Percentiles rank a stretch among this genome's conserved stretches.
Evolutionary conservation across 2,888 invertebrate species (phyloP).

Genomic region (Temnothorax unifasciatus): DNA sequence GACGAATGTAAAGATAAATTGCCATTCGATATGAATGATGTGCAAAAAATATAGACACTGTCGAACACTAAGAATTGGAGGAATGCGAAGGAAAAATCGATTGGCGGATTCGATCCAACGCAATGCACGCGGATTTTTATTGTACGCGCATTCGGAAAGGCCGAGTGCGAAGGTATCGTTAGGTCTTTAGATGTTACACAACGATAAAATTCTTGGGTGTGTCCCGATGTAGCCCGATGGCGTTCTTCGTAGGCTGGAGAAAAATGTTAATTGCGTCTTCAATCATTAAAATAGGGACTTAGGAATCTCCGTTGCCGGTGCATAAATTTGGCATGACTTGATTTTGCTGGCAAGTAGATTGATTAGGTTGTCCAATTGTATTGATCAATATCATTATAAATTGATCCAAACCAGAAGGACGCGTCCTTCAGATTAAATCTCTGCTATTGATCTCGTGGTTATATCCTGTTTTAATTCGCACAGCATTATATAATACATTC

Average conservation of each 20-base stretch:
- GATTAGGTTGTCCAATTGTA: background rate
- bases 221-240: conserved; percentile 72
- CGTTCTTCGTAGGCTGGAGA: conserved; percentile 62
- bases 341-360: background rate
- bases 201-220: conserved; percentile 84
- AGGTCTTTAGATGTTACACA: conserved; percentile 65
- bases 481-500: background rate
- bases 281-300: background rate
- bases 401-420: conserved; percentile 1
- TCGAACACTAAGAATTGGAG: background rate
- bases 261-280: conserved; percentile 54
- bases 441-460: conserved; percentile 29
- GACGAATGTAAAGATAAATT: background rate
- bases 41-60: background rate
- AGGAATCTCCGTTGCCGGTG: background rate
- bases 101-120: background rate
- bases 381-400: conserved; percentile 59
- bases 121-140: conserved; percentile 3
- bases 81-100: background rate
- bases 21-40: background rate
- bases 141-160: conserved; percentile 15
- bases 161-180: conserved; percentile 17
- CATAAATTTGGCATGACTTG: background rate
- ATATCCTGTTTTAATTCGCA: background rate
- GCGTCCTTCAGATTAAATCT: conserved; percentile 54